Conservation (phyloP, 2,888 invertebrate genomes). For the Ectemnius continuus region DNA sequence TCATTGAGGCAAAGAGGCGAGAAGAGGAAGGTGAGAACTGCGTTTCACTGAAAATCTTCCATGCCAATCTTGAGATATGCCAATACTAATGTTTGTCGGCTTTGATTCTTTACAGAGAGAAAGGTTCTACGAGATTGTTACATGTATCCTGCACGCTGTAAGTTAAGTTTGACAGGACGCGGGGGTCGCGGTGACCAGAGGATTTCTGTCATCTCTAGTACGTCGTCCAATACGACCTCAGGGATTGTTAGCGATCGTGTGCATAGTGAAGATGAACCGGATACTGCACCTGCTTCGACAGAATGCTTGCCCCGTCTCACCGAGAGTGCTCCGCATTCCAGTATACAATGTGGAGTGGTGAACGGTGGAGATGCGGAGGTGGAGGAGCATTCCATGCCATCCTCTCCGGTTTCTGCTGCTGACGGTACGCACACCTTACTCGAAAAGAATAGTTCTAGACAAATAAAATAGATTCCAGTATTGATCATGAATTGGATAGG, state of each 20-base stretch:
- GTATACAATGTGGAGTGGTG: slow-evolving; percentile 51
- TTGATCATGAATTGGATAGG: too few relatives aligned
- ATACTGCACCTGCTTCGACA: slow-evolving; percentile 92
- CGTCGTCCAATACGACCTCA: slow-evolving; percentile 97
- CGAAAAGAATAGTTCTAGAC: too few relatives aligned
- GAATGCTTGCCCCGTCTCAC: slow-evolving; percentile 85
- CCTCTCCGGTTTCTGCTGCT: slow-evolving; percentile 69
- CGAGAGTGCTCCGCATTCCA: slow-evolving; percentile 63
- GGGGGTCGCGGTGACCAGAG: slow-evolving; percentile 88
- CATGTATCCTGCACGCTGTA: slow-evolving; percentile 83
- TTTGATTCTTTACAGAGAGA: slow-evolving; percentile 78
- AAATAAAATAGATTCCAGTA: too few relatives aligned
- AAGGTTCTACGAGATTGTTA: slow-evolving; percentile 85
- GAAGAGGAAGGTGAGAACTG: slow-evolving; percentile 86
- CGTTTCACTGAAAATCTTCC: neutral
- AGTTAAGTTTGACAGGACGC: slow-evolving; percentile 81
- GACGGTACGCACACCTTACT: slow-evolving; percentile 62
- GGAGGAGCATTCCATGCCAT: slow-evolving; percentile 64
- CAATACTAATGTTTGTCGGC: too few relatives aligned
- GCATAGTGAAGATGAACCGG: slow-evolving; percentile 95
- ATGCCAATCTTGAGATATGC: neutral
- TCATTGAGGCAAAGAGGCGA: slow-evolving; percentile 89
- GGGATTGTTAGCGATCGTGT: slow-evolving; percentile 97
- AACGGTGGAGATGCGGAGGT: slow-evolving; percentile 57
- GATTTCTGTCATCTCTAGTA: slow-evolving; percentile 93